Base-by-base conservation (phyloP, 2,888 invertebrate genomes). In the Oligia latruncula region DNA sequence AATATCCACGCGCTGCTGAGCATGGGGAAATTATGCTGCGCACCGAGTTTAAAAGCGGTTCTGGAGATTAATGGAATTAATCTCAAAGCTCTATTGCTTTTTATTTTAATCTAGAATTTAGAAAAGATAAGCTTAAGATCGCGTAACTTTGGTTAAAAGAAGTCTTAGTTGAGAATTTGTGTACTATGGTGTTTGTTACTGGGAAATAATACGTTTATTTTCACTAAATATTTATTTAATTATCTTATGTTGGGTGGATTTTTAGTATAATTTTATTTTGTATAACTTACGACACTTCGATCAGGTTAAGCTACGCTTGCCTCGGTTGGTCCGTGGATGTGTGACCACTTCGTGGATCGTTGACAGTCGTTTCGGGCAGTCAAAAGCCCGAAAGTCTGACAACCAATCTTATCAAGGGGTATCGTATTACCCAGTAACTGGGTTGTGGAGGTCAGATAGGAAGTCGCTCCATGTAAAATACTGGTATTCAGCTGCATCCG, bases 41-140 rank as follows among this genome's bases (percentile, higher is more conserved):
- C 85, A 70, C n/a, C 68, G 82, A 84, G 66, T 78, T 82, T 85
- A 66, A 87, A 79, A 86, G 79, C 73, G 65, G 66, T 85, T 78
- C 82, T 49, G 67, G 74, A 77, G 71, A 87, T 87, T 84, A 87
- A 87, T 87, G 80, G 76, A 70, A 78, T 72, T 87, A 85, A 87
- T 87, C 74, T 87, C 70, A 52, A 67, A 77, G 67, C 71, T 80
- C 35, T 80, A 67, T 86, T 83, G 74, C 77, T 80, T 77, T 80
- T 85, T 83, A 74, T 85, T 86, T 85, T 83, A 70, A 71, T 71
- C 17, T 62, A 67, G 20, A 52, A 55, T 73, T 78, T 43, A 65
- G 73, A 65, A 75, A 73, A 80, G 70, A 66, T 52, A 74, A 66
- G 35, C 4, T 35, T 46, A 23, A 46, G 20, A 23, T 11, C 35